Base-by-base conservation (phyloP, 1,140 invertebrate species). In the Neuroterus valhalla region DNA sequence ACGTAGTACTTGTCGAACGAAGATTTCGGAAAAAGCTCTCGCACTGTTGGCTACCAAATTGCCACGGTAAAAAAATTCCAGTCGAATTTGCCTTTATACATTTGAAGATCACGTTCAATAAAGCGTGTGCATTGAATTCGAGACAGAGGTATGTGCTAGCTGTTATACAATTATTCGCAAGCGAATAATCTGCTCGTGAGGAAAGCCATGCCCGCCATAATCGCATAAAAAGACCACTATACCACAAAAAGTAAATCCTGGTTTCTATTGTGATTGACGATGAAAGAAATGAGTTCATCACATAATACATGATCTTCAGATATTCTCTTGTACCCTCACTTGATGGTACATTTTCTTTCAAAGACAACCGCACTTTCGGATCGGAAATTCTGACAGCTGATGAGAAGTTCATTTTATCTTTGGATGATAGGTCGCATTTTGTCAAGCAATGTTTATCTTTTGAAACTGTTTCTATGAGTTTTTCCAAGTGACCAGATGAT, bases 381-480 rank as follows among this genome's bases (percentile, higher is more conserved):
- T 2, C 2, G 4, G 4, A 26, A 4, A 26, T 4, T 26, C 4
- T 26, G 4, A 26, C 26, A 4, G 26, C 4, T 4, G 26, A 4
- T 2, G 2, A 4, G 4, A 26, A 26, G 4, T 26, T 26, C 26
- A 26, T 26, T 26, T 26, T 26, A 26, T 78, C 76, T 43, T 77
- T 55, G 1, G 48, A n/a, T 44, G 74, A 72, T 4, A 76, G 31
- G 68, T 81, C 72, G 38, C 19, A 17, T 74, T 74, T 23, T 21
- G 67, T 79, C 4, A 81, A 19, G 15, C 68, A 68, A 52, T 81
- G 79, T 68, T 81, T 77, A 21, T 75, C 75, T 55, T 77, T 77
- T 8, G 74, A 62, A 42, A 70, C 70, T 3, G 1, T 21, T 12
- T 68, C 66, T 23, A 75, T 46, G 1, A 78, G 11, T 17, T 70